Base-by-base conservation (phyloP, 2,797 vertebrate genomes). In the Molossus molossus region DNA sequence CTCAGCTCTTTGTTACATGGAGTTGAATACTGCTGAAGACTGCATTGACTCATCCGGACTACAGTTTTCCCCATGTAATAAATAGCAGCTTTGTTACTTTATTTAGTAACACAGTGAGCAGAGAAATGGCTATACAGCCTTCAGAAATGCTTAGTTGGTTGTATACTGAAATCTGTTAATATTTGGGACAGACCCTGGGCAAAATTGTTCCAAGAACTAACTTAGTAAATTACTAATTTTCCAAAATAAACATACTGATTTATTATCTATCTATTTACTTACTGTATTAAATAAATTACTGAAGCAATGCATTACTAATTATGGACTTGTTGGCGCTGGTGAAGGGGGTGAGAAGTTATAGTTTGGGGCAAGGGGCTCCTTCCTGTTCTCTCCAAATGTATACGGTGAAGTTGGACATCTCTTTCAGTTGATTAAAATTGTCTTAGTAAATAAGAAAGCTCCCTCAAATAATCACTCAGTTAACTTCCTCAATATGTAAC, bases 1-100 rank as follows among this genome's bases (percentile, higher is more conserved):
- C 72, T 87, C 65, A 91, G 82, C 87, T 69, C 80, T 91, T 69
- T 94, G 50, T 87, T 70, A 57, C 5, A 81, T 75, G 79, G 65
- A 55, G 14, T 18, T 23, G 58, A 60, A 72, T 90, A 48, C 60
- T 87, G 87, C 85, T 84, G 79, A 92, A 94, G 76, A 12, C 29
- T 67, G 29, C 57, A 40, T 50, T 80, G 64, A 90, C 80, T 20
- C 60, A 13, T 82, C 82, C 64, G 60, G 69, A 87, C 50, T n/a
- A 62, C n/a, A 45, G 73, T 48, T 50, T 91, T 90, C 29, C 62
- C 40, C 5, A 13, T 45, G 3, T 77, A 23, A 73, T 33, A 50
- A 88, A 50, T 17, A 79, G 50, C 7, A 67, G 33, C 13, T 69
- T 58, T 33, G 75, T 40, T 76, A 14, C n/a, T 93, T 1, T 88